These are phyloP conservation scores for Phylloscopus trochiloides DNA, from an alignment of 2,113 vertebrate species.

Conservation along the genomic window DNA sequence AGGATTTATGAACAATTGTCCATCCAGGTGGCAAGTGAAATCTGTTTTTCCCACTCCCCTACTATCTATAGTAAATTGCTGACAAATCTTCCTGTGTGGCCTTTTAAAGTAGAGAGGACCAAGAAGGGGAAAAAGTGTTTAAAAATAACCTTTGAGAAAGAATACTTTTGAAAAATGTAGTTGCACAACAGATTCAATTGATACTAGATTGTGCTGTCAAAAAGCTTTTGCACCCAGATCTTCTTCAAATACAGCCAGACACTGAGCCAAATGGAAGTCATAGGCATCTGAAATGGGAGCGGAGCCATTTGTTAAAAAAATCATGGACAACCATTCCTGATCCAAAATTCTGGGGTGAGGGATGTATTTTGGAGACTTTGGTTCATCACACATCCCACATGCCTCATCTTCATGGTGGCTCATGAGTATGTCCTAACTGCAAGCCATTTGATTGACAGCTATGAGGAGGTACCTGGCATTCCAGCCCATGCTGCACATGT, in stretches of 20 bases:
- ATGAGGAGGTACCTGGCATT: not conserved
- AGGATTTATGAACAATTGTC: not conserved
- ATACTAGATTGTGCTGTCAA: not conserved
- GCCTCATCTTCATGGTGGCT: not conserved
- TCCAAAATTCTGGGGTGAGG: not conserved
- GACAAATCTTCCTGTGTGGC: not conserved
- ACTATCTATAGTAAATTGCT: not conserved
- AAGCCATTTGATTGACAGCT: not conserved
- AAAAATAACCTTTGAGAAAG: not conserved
- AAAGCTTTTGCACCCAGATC: not conserved
- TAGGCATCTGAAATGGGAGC: not conserved
- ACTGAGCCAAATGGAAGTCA: not conserved
- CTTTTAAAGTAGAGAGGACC: not conserved
- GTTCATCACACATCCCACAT: not conserved
- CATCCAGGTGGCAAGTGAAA: not conserved
- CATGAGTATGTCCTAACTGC: not conserved
- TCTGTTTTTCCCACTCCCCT: not conserved
- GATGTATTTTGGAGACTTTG: not conserved
- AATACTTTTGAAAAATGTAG: not conserved
- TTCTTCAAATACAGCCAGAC: not conserved
- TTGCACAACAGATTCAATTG: not conserved
- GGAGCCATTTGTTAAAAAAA: not conserved
- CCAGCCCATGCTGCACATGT: fast-evolving
- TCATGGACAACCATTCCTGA: not conserved
- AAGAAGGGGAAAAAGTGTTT: not conserved